Percentiles rank a stretch among this genome's conserved stretches.
phyloP scores from a whole-genome alignment of 2,888 invertebrate species.

The Erebia ligea region DNA sequence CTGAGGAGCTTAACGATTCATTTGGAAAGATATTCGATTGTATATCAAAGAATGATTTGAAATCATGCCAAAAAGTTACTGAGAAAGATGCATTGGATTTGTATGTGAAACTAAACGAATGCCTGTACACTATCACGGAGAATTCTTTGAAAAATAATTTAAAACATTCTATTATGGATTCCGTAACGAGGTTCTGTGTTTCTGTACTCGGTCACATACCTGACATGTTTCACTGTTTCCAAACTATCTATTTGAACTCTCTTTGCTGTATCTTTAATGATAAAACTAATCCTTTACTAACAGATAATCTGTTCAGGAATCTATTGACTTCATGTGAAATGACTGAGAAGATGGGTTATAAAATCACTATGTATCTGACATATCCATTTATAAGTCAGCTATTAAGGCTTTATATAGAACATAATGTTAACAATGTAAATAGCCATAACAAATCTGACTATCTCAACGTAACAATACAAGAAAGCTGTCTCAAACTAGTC shows the following conservation, averaged over 20 bases:
- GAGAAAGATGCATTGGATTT: slow-evolving; percentile 55
- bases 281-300: slow-evolving; percentile 39
- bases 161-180: slow-evolving; percentile 50
- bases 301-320: slow-evolving; percentile 54
- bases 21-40: slow-evolving; percentile 57
- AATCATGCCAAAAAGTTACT: slow-evolving; percentile 51
- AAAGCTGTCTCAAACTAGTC: slow-evolving; percentile 57
- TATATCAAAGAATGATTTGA: slow-evolving; percentile 54
- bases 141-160: slow-evolving; percentile 56
- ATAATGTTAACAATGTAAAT: slow-evolving; percentile 43
- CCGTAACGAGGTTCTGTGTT: slow-evolving; percentile 48
- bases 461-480: slow-evolving; percentile 50
- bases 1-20: slow-evolving; percentile 51
- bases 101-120: slow-evolving; percentile 64
- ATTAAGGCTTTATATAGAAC: slow-evolving; percentile 62
- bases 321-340: slow-evolving; percentile 55
- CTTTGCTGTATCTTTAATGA: slow-evolving; percentile 59
- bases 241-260: slow-evolving; percentile 61
- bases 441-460: slow-evolving; percentile 29
- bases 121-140: slow-evolving; percentile 62
- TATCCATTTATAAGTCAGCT: slow-evolving; percentile 67
- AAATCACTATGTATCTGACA: slow-evolving; percentile 50
- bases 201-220: slow-evolving; percentile 54
- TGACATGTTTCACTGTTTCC: slow-evolving; percentile 61
- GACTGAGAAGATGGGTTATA: slow-evolving; percentile 58